Percentiles rank a stretch among this genome's conserved stretches.
Evolutionary conservation across 2,888 invertebrate genomes (phyloP).

Genomic region (Lutraria lutraria): DNA sequence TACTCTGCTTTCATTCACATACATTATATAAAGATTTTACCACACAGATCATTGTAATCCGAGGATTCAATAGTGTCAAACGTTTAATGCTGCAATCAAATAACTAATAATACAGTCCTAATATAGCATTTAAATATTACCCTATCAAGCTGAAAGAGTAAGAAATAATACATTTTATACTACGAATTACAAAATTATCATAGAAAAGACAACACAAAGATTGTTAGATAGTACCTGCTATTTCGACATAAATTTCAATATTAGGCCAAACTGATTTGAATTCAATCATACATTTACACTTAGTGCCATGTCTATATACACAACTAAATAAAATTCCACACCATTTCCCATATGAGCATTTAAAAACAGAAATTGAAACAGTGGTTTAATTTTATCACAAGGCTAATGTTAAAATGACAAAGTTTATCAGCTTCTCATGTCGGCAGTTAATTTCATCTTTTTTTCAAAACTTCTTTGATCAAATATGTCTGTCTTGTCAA

Average conservation of each 20-base stretch:
- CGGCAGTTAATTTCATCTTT: background rate
- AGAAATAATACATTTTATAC: background rate
- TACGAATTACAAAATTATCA: background rate
- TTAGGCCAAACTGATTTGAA: background rate
- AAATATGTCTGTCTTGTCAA: slow-evolving; percentile 34
- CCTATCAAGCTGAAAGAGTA: background rate
- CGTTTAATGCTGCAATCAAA: background rate
- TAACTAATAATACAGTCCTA: background rate
- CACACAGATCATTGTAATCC: background rate
- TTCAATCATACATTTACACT: background rate
- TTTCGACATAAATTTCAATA: background rate
- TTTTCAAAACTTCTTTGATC: slow-evolving; percentile 29
- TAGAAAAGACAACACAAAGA: background rate
- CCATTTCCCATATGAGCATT: background rate
- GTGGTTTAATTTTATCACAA: background rate
- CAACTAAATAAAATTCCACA: background rate
- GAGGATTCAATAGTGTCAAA: background rate
- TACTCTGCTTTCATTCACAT: background rate
- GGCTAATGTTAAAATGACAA: background rate
- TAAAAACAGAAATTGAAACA: background rate
- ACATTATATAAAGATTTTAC: background rate
- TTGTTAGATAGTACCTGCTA: background rate
- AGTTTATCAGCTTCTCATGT: slow-evolving; percentile 23
- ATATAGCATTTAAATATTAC: background rate
- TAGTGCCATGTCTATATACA: background rate